Conservation (phyloP, 2,888 invertebrate species). For the Eupithecia vulgata region DNA sequence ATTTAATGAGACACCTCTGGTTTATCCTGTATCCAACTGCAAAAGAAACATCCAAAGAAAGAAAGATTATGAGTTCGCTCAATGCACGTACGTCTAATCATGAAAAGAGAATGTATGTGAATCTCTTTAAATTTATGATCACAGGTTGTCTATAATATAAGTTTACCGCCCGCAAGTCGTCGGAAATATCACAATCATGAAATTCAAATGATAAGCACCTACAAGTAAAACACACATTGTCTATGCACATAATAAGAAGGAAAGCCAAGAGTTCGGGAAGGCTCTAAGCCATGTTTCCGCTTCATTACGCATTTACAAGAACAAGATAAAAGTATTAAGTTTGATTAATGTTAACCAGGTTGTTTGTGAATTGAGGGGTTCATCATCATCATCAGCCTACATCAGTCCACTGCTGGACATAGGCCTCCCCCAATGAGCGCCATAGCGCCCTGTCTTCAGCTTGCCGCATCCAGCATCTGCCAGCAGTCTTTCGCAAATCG, state of each 20-base stretch:
- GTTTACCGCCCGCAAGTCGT: neutral
- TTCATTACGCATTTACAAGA: conserved; percentile 28
- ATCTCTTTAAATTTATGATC: neutral
- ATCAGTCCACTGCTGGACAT: too few relatives aligned
- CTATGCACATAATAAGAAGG: conserved; percentile 30
- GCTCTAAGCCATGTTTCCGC: conserved; percentile 24
- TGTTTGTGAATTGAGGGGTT: conserved; percentile 4
- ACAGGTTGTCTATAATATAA: neutral
- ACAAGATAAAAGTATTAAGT: conserved; percentile 25
- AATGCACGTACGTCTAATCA: neutral
- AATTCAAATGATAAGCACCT: conserved; percentile 7
- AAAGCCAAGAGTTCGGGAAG: neutral
- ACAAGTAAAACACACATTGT: conserved; percentile 21
- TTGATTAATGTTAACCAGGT: conserved; percentile 11
- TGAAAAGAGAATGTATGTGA: neutral
- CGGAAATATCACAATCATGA: neutral
- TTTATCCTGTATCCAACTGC: too few relatives aligned
- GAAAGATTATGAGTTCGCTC: too few relatives aligned
- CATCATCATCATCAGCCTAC: too few relatives aligned
- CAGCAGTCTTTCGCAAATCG: too few relatives aligned
- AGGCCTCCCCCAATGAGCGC: too few relatives aligned
- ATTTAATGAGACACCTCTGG: too few relatives aligned
- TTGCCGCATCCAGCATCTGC: too few relatives aligned
- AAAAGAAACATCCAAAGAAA: too few relatives aligned
- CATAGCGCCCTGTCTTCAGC: too few relatives aligned